Percentiles rank a stretch among this genome's conserved stretches.
These are phyloP conservation scores for Acleris sparsana DNA, from an alignment of 2,888 invertebrate species.

Conservation along the genomic window DNA sequence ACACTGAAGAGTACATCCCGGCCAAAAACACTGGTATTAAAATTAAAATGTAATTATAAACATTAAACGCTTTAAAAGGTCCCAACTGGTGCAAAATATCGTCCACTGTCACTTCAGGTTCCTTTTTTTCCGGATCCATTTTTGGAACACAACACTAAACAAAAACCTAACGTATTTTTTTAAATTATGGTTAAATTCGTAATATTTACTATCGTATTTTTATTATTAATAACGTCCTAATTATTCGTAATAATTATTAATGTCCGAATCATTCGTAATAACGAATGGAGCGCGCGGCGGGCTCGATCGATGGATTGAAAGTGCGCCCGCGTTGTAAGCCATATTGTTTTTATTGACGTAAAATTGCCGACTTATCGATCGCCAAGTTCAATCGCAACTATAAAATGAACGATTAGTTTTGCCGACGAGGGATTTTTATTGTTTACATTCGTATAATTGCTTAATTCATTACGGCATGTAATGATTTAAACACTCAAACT, in stretches of 20 bases:
- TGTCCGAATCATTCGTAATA: neutral
- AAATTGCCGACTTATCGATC: constrained; percentile 50
- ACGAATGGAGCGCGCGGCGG: constrained; percentile 49
- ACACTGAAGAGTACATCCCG: constrained; percentile 77
- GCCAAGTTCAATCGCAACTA: constrained; percentile 38
- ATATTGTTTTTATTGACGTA: constrained; percentile 69
- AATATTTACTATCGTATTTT: neutral
- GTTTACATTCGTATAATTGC: no score
- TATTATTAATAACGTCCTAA: neutral
- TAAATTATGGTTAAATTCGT: neutral
- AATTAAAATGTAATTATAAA: constrained; percentile 66
- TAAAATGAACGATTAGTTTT: constrained; percentile 4
- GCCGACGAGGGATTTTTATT: no score
- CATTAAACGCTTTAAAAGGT: constrained; percentile 73
- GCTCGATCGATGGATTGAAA: constrained; percentile 56
- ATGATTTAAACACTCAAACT: no score
- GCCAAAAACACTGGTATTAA: constrained; percentile 72
- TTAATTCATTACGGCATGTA: no score
- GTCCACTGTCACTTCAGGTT: constrained; percentile 71
- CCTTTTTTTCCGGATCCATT: constrained; percentile 74
- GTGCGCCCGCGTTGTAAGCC: constrained; percentile 55
- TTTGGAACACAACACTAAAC: constrained; percentile 23
- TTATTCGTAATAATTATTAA: neutral
- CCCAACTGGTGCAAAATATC: constrained; percentile 70
- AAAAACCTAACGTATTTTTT: neutral